Evolutionary conservation across 2,888 invertebrate genomes (phyloP), one percentile per base, ranked within the genome.

Genomic region (Dromius quadrimaculatus): DNA sequence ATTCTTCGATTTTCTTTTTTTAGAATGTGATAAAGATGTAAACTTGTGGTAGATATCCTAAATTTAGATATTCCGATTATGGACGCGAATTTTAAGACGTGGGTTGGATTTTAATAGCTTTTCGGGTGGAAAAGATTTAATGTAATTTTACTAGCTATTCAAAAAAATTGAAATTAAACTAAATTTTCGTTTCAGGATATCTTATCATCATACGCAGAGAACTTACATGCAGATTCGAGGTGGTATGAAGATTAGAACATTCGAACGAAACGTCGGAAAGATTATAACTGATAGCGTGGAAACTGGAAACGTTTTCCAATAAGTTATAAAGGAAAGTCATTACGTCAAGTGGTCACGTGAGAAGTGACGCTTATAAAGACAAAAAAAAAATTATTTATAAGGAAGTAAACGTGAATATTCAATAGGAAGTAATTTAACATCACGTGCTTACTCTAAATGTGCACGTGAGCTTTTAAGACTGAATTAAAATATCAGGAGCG

Each of bases 281-380:
- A 13, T 36, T 41, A 13, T 17, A 22, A 61, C 61, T 61, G 61
- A 41, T 41, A 41, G 61, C 50, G 50, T 54, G 50, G 50, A 54
- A 54, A 54, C 28, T 54, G 50, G 50, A 54, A 54, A 54, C 28
- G 50, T 54, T 66, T 66, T 66, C 66, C 66, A 57, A 66, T 66
- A 66, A 66, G 54, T 57, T 23, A 54, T 66, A 34, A 38, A 34
- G 28, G 23, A 41, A 23, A 50, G 22, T 54, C 66, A 66, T 66
- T 54, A 54, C 66, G 54, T 50, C 66, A 34, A 19, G 2, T 57
- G 17, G 23, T 66, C 66, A 54, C 66, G 57, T 57, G 66, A 43
- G 17, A 13, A 57, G 22, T 66, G 66, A 57, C 54, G 57, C 32
- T 15, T 5, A 19, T 50, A 11, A 59, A 59, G 59, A 59, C 34